A percentile compares a stretch with the other conserved stretches of the same genome.
Evolutionary conservation across 1,140 invertebrate genomes (phyloP).

Genomic region (Brachionus paranguensis): DNA sequence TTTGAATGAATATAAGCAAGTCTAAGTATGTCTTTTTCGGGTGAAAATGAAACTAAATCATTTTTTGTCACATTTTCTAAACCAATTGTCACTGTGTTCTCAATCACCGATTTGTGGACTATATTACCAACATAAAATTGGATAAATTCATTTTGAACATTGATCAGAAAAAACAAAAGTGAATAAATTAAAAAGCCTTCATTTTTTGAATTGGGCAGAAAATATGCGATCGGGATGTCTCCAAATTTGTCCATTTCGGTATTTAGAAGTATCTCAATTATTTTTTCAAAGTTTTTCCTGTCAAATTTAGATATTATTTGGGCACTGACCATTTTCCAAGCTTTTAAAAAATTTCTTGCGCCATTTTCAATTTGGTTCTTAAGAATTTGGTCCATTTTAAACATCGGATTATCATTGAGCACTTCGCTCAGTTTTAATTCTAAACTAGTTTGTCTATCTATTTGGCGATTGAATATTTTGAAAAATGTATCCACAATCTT

Average conservation of each 20-base stretch:
- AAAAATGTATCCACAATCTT: background rate
- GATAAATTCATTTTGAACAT: background rate
- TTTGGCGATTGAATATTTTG: slow-evolving; percentile 12
- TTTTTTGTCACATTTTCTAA: slow-evolving; percentile 1
- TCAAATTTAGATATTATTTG: background rate
- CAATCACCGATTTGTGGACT: background rate
- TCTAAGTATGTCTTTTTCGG: background rate
- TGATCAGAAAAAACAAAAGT: background rate
- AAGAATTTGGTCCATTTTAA: background rate
- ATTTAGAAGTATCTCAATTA: background rate
- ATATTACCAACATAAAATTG: background rate
- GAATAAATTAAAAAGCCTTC: background rate
- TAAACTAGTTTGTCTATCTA: background rate
- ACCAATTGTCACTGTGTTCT: background rate
- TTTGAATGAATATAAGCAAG: slow-evolving; percentile 4
- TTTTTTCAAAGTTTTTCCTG: background rate
- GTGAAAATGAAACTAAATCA: slow-evolving; percentile 18
- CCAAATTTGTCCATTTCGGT: background rate
- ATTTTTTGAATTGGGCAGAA: background rate
- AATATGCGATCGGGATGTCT: background rate
- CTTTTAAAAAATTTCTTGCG: background rate
- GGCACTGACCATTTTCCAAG: background rate
- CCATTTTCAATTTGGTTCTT: background rate
- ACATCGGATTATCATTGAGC: background rate
- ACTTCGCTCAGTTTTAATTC: background rate